Evolutionary conservation across 2,888 invertebrate species (phyloP), one percentile per base, ranked within the genome.

Genomic region (Hofmannophila pseudospretella): DNA sequence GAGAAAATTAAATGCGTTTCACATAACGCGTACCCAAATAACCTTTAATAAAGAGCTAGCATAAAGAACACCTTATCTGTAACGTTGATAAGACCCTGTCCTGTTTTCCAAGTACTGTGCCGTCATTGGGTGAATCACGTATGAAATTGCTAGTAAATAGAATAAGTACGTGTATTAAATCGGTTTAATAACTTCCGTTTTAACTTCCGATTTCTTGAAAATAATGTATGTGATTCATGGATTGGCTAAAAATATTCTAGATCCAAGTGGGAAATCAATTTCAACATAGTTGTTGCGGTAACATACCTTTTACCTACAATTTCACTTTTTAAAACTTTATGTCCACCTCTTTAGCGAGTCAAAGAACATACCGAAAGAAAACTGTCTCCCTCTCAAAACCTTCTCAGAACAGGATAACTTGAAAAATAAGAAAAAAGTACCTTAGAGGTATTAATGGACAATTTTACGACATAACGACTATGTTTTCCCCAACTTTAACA

Each of bases 101-200:
- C 78, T 67, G 75, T 73, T 77, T 80, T 82, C 79, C 67, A 52
- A 74, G 70, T 74, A 78, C 44, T 35, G 42, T 45, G 41, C 46
- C 58, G 63, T 74, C 73, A 75, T 58, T 51, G 25, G 37, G 20
- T 79, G 79, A 78, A 48, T 79, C 77, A 81, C 41, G 32, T 25
- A 32, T 42, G 33, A 32, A 48, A 51, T 51, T 44, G 11, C 12
- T 5, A 11, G 27, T 27, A 45, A 30, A 42, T 44, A 40, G 32
- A 31, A 38, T 29, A 33, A 11, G 34, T 25, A n/a, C 23, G 22
- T 32, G 32, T 34, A 43, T 40, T 38, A 30, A 33, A 8, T 20
- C 5, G 20, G 20, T 20, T 25, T 10, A 31, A 25, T 34, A 32
- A 31, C 22, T 49, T 54, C 56, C 50, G 50, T 49, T 51, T 39